Conservation (phyloP, 2,888 invertebrate genomes). For the Chalcosyrphus nemorum region DNA sequence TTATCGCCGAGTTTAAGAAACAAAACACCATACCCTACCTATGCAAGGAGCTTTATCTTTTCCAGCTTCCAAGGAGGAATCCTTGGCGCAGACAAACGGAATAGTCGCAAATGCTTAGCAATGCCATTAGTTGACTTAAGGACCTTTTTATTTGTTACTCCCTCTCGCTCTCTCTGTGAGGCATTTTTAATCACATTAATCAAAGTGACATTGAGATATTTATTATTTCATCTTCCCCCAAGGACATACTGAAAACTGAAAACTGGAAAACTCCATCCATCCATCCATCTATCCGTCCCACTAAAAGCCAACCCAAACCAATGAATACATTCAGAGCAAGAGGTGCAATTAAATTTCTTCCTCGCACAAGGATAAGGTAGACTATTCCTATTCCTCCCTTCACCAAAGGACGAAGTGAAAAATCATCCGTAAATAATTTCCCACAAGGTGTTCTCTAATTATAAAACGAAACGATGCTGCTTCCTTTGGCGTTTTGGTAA, state of each 20-base stretch:
- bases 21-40: not conserved
- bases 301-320: not conserved
- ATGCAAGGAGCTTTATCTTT: no score
- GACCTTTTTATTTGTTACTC: not conserved
- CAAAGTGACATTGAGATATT: constrained; percentile 61
- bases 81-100: constrained; percentile 18
- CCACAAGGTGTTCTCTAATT: constrained; percentile 42
- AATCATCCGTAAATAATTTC: constrained; percentile 56
- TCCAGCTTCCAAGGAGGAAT: no score
- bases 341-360: constrained; percentile 39
- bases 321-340: not conserved
- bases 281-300: no score
- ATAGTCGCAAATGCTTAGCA: constrained; percentile 32
- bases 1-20: constrained; percentile 35
- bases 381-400: not conserved
- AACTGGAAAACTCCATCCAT: not conserved
- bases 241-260: not conserved
- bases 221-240: constrained; percentile 20
- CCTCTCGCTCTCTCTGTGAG: not conserved
- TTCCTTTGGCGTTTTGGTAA: constrained; percentile 20
- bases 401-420: constrained; percentile 7
- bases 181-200: constrained; percentile 66
- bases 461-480: constrained; percentile 2
- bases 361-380: not conserved
- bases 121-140: constrained; percentile 31